These are phyloP conservation scores for Pantelozetes paolii DNA, from an alignment of 2,888 invertebrate genomes.

Conservation along the genomic window DNA sequence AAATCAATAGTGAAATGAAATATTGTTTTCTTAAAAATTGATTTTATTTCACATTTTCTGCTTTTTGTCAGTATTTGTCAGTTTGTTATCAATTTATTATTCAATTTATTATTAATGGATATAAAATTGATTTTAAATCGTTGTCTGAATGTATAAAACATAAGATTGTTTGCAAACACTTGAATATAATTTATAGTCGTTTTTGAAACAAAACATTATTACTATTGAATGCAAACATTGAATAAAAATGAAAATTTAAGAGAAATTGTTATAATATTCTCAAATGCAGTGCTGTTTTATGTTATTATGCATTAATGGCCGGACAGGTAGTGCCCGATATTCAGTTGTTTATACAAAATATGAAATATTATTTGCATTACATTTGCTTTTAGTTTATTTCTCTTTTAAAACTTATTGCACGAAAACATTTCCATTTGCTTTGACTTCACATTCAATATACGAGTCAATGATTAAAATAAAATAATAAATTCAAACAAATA, in stretches of 20 bases:
- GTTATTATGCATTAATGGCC: background rate
- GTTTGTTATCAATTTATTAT: background rate
- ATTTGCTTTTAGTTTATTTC: background rate
- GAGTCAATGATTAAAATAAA: no score
- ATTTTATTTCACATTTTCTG: no score
- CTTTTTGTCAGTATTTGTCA: background rate
- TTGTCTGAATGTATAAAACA: background rate
- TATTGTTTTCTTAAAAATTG: no score
- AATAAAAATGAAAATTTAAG: background rate
- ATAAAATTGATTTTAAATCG: slow-evolving; percentile 8
- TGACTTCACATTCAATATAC: no score
- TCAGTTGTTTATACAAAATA: background rate
- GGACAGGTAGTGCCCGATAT: background rate
- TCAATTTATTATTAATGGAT: background rate
- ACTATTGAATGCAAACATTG: background rate
- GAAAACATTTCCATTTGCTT: background rate
- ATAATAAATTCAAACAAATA: no score
- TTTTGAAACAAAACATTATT: background rate
- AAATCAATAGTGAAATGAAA: no score
- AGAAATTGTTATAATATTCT: background rate
- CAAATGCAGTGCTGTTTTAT: background rate
- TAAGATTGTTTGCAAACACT: background rate
- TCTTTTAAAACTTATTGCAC: slow-evolving; percentile 9
- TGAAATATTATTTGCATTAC: slow-evolving; percentile 21
- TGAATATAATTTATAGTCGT: background rate